phyloP scores from a whole-genome alignment of 2,113 vertebrate genomes.

The Riparia riparia region DNA sequence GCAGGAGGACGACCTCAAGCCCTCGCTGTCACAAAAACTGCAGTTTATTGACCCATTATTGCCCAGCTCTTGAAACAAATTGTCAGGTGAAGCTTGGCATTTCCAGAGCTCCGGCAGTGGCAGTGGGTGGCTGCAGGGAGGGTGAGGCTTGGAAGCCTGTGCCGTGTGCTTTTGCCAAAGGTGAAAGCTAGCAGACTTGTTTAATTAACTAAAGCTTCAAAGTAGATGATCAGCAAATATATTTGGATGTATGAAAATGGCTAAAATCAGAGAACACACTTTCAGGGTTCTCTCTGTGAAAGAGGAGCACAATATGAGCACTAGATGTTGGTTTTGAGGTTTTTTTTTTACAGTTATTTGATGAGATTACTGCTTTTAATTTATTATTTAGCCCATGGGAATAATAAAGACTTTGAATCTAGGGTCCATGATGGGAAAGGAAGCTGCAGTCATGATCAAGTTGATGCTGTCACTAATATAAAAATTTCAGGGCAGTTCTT shows the following conservation, averaged over 20 bases:
- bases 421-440: not conserved
- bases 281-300: not conserved
- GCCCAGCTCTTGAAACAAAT: not conserved
- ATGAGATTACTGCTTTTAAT: not conserved
- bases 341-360: not conserved
- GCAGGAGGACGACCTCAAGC: too few relatives aligned
- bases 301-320: accelerated
- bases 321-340: not conserved
- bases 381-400: not conserved
- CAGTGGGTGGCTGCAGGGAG: not conserved
- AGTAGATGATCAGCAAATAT: not conserved
- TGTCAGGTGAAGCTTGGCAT: not conserved
- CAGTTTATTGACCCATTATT: not conserved
- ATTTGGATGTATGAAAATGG: not conserved
- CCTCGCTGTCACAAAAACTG: not conserved
- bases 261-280: not conserved
- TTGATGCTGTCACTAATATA: not conserved
- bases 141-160: not conserved
- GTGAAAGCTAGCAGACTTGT: not conserved
- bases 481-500: not conserved
- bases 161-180: not conserved
- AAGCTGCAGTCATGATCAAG: not conserved
- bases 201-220: not conserved
- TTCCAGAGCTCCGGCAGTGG: accelerated
- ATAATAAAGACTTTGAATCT: not conserved